Conservation (phyloP, 2,888 invertebrate genomes). For the Mechanitis mazaeus region DNA sequence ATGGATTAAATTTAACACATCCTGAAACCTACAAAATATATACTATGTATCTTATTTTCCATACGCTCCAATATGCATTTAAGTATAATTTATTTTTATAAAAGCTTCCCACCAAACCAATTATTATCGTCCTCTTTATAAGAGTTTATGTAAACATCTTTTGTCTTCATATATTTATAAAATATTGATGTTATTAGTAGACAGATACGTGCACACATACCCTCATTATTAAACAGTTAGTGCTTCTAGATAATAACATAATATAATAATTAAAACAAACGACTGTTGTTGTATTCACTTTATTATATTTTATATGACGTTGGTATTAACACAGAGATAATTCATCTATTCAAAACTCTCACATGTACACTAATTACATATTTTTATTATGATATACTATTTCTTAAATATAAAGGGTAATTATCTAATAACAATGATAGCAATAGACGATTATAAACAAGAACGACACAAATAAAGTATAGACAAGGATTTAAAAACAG, state of each 20-base stretch:
- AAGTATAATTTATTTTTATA: not conserved
- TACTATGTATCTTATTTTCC: not conserved
- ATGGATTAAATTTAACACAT: too few relatives aligned
- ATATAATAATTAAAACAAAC: not conserved
- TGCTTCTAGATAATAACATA: not conserved
- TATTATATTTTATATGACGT: too few relatives aligned
- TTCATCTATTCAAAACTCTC: too few relatives aligned
- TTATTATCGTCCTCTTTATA: slow-evolving; percentile 9
- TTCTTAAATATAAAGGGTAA: too few relatives aligned
- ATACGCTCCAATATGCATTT: not conserved
- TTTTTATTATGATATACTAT: too few relatives aligned
- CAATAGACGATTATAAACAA: too few relatives aligned
- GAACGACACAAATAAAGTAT: too few relatives aligned
- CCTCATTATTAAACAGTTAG: not conserved
- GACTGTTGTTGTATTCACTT: too few relatives aligned
- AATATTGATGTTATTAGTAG: slow-evolving; percentile 3
- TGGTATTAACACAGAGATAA: too few relatives aligned
- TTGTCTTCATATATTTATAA: slow-evolving; percentile 3
- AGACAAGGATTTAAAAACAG: too few relatives aligned
- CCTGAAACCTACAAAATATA: not conserved
- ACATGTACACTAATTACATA: too few relatives aligned
- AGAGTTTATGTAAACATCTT: slow-evolving; percentile 11
- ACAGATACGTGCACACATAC: not conserved
- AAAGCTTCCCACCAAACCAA: not conserved
- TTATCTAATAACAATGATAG: too few relatives aligned